Evolutionary conservation across 2,888 invertebrate species (phyloP).

Genomic region (Amaurobius ferox): DNA sequence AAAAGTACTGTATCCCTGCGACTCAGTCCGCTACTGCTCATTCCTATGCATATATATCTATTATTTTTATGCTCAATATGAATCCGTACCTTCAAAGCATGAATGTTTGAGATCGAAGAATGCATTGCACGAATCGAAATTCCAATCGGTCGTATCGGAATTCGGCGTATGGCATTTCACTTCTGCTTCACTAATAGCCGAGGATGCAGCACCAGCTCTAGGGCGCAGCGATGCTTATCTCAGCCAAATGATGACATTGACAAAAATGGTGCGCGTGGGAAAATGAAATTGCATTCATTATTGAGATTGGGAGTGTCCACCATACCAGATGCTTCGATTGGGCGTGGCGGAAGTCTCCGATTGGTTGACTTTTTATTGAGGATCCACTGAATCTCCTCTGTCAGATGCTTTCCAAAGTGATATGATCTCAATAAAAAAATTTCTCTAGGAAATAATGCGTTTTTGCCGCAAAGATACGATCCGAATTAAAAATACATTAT

Average conservation of each 20-base stretch:
- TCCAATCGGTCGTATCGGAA: not conserved
- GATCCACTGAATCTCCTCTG: conserved; percentile 6
- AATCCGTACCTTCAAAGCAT: too few species aligned
- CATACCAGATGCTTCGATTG: conserved; percentile 37
- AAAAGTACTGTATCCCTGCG: too few species aligned
- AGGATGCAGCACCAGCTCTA: conserved; percentile 12
- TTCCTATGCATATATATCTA: too few species aligned
- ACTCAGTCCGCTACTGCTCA: too few species aligned
- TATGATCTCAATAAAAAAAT: not conserved
- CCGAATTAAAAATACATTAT: conserved; percentile 6
- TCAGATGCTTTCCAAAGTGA: not conserved
- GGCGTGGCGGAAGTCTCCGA: conserved; percentile 38
- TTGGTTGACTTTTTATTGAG: conserved; percentile 29
- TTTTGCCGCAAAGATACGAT: conserved; percentile 9
- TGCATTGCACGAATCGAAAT: not conserved
- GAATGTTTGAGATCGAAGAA: too few species aligned
- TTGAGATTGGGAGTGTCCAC: conserved; percentile 47
- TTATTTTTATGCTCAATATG: too few species aligned
- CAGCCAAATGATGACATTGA: conserved; percentile 48
- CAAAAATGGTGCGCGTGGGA: conserved; percentile 57
- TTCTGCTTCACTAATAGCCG: not conserved
- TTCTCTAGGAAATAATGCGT: not conserved
- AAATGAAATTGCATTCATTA: conserved; percentile 64
- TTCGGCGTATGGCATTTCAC: conserved; percentile 5
- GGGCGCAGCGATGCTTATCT: conserved; percentile 39